Evolutionary conservation across 2,113 vertebrate species (phyloP).

Genomic region (Mesoclemmys tuberculata): DNA sequence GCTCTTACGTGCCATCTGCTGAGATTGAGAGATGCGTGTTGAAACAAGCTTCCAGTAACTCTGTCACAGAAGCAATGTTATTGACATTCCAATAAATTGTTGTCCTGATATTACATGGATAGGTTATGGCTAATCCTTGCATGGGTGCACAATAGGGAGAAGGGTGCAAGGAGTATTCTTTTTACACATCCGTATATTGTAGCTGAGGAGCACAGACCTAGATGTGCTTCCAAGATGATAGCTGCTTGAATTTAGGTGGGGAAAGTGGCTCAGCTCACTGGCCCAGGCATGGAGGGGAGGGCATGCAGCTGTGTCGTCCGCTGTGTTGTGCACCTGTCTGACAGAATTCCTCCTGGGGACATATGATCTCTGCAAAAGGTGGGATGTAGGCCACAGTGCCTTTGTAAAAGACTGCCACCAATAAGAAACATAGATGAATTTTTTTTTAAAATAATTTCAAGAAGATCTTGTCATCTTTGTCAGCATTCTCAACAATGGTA

Average conservation of each 20-base stretch:
- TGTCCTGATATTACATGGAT: neutral
- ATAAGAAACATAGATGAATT: neutral
- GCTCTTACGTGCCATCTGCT: neutral
- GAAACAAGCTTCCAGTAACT: neutral
- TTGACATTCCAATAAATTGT: neutral
- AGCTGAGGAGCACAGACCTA: accelerated
- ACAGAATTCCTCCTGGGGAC: accelerated
- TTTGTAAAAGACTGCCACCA: neutral
- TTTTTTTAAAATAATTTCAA: neutral
- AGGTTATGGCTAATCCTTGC: neutral
- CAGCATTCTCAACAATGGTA: neutral
- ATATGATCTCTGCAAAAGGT: neutral
- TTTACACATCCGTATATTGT: neutral
- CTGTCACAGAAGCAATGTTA: neutral
- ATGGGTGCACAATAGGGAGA: neutral
- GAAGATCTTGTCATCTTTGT: neutral
- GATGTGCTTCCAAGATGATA: accelerated
- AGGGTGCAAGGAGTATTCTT: neutral
- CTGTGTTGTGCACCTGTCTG: accelerated
- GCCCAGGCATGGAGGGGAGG: neutral
- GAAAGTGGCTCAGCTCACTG: neutral
- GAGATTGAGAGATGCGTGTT: neutral
- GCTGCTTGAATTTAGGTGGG: neutral
- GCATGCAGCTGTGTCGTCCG: neutral
- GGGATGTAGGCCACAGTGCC: neutral